Evolutionary conservation across 2,113 vertebrate genomes (phyloP).

Genomic region (Pelvicachromis taeniatus): DNA sequence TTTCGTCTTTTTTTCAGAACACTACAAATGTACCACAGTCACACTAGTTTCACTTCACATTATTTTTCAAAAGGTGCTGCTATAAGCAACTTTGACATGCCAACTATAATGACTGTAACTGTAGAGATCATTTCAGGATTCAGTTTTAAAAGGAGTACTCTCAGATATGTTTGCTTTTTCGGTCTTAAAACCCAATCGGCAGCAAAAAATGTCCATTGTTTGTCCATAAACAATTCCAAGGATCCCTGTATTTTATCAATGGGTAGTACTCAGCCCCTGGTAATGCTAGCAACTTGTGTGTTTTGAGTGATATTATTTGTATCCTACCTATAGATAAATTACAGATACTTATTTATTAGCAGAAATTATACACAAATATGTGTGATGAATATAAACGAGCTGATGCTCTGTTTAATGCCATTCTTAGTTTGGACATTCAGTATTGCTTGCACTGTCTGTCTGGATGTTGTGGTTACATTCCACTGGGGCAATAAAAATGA

Average conservation of each 20-base stretch:
- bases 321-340: not conserved
- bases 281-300: not conserved
- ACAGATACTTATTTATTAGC: not conserved
- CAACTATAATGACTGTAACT: not conserved
- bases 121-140: not conserved
- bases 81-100: constrained; percentile 16
- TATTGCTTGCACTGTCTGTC: not conserved
- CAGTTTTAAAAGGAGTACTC: not conserved
- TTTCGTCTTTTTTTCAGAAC: not conserved
- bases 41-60: not conserved
- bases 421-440: not conserved
- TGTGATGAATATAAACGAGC: not conserved
- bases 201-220: not conserved
- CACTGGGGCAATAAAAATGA: not conserved
- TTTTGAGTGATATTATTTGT: not conserved
- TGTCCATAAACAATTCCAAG: not conserved
- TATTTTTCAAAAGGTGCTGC: constrained; percentile 11
- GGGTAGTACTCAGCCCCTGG: not conserved
- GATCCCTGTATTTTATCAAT: not conserved
- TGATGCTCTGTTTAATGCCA: not conserved
- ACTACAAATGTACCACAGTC: not conserved
- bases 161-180: not conserved
- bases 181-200: not conserved
- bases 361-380: not conserved
- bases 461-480: not conserved